These are phyloP conservation scores for Cebus imitator DNA, from an alignment of 2,113 vertebrate genomes.

Conservation along the genomic window DNA sequence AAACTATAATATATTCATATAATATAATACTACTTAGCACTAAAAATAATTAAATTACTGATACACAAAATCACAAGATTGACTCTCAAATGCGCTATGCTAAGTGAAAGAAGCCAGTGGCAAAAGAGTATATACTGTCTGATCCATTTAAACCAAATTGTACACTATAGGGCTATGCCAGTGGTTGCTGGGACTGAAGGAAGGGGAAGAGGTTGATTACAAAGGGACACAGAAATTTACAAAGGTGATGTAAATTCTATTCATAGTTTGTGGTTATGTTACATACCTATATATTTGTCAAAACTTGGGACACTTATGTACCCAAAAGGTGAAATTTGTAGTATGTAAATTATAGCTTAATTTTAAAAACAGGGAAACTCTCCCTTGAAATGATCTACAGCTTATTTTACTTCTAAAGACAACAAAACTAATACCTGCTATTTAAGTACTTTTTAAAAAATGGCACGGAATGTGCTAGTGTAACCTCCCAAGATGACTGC, in stretches of 20 bases:
- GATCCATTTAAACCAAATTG: background rate
- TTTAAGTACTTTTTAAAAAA: background rate
- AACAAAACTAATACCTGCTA: background rate
- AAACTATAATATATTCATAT: background rate
- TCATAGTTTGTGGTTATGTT: background rate
- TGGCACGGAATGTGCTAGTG: background rate
- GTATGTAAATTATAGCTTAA: constrained; percentile 8
- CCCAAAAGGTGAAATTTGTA: background rate
- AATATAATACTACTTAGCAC: background rate
- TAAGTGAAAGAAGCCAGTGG: background rate
- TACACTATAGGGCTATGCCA: background rate
- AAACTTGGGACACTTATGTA: background rate
- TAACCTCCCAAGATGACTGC: background rate
- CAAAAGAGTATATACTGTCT: background rate
- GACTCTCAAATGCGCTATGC: background rate
- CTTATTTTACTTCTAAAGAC: constrained; percentile 12
- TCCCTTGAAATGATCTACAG: background rate
- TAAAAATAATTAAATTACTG: background rate
- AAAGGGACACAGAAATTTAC: background rate
- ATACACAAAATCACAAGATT: background rate
- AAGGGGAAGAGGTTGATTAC: background rate
- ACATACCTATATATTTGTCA: background rate
- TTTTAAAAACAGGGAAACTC: background rate
- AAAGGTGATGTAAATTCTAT: background rate
- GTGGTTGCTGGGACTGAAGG: background rate